Evolutionary conservation across 2,888 invertebrate species (phyloP), one percentile per base, ranked within the genome.

Genomic region (Lamellibrachia columna): DNA sequence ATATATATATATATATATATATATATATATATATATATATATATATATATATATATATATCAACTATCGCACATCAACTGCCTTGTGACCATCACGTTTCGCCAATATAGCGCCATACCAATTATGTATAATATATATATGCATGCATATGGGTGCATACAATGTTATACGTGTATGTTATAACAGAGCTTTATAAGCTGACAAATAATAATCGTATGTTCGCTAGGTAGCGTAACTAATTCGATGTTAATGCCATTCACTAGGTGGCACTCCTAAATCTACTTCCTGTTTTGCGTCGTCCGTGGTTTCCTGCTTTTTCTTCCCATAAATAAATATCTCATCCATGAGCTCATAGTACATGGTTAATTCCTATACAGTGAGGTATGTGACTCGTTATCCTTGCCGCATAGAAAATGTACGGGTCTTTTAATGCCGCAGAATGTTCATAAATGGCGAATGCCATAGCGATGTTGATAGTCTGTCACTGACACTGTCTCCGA

Each of bases 81-180:
- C 40, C 40, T 40, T 40, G 40, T 40, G 40, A 40, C 40, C 40
- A 40, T 40, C 1, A 40, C 40, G 40, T 40, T 40, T 40, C 40
- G 40, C 40, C 40, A 40, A 40, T 40, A 40, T 40, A 40, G 40
- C 40, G 40, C 40, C 40, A 40, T 40, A 40, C 40, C 40, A 40
- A 91, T n/a, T 92, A 90, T 92, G 91, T 92, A 90, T 92, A 92
- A 52, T 40, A 91, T 22, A 52, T 40, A 40, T 40, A 40, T 40
- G 40, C 40, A 40, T 40, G 40, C 40, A 3, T 9, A 7, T 40
- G 40, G 40, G 40, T 40, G 40, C 40, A 40, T 40, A 40, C 40
- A 40, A 40, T 40, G 40, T 40, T 40, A 40, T 40, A 40, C 40
- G 40, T 40, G 40, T 40, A 0, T 40, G 40, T 40, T 40, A 40